Conservation (phyloP, 2,797 vertebrate species). For the Acipenser transmontanus region DNA sequence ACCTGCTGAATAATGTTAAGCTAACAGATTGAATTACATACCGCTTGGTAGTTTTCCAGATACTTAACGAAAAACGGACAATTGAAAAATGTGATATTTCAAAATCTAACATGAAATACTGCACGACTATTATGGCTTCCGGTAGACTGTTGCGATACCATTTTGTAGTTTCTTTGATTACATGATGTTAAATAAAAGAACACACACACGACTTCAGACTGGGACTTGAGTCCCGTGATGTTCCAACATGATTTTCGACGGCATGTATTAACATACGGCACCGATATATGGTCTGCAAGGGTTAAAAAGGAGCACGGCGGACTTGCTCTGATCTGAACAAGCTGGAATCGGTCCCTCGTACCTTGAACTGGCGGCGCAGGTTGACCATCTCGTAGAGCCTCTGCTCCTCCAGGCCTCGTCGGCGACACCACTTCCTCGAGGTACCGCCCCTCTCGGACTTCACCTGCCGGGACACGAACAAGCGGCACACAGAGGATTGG, state of each 20-base stretch:
- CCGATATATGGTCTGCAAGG: background rate
- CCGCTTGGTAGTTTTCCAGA: no score
- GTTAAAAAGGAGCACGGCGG: background rate
- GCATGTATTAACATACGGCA: background rate
- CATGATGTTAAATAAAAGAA: background rate
- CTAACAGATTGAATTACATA: no score
- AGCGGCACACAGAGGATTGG: no score
- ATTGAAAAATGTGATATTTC: no score
- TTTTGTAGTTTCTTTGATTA: no score
- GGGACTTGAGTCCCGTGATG: background rate
- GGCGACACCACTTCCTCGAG: conserved; percentile 81
- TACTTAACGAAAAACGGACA: no score
- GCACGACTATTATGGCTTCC: no score
- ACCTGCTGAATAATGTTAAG: no score
- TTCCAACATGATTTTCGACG: no score
- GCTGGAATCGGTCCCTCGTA: conserved; percentile 19
- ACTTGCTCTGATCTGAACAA: no score
- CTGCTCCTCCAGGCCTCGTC: conserved; percentile 81
- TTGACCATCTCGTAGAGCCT: conserved; percentile 86
- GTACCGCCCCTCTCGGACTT: conserved; percentile 63
- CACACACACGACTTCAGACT: background rate
- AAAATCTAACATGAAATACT: no score
- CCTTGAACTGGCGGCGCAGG: conserved; percentile 86
- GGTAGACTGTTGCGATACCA: no score
- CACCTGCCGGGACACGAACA: conserved; percentile 49